phyloP scores from a whole-genome alignment of 2,888 invertebrate genomes.

The Synergus itoensis region DNA sequence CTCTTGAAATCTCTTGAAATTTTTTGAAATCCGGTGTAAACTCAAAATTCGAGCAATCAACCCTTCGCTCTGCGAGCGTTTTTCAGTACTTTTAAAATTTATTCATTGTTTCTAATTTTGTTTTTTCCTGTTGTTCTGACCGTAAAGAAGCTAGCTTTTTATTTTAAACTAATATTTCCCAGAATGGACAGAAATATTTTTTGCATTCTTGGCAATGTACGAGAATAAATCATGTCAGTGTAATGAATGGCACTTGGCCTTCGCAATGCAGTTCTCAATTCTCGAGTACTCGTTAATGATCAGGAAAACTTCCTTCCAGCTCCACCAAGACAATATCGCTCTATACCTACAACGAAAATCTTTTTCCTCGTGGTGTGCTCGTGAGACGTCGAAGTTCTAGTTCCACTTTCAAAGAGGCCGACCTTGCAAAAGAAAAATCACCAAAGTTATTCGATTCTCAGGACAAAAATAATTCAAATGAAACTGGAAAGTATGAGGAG shows the following conservation, averaged over 20 bases:
- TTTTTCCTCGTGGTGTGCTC: conserved; percentile 54
- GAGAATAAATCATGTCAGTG: neutral
- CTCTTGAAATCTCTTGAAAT: too few species aligned
- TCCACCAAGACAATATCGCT: conserved; percentile 61
- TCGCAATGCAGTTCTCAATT: neutral
- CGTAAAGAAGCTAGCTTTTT: neutral
- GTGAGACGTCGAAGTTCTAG: conserved; percentile 57
- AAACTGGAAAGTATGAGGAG: neutral
- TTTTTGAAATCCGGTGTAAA: too few species aligned
- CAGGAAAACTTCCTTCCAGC: conserved; percentile 47
- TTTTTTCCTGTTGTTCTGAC: neutral
- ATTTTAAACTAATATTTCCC: neutral
- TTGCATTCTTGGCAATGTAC: neutral
- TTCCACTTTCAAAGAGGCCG: conserved; percentile 47
- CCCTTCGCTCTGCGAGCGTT: too few species aligned
- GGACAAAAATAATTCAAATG: conserved; percentile 28
- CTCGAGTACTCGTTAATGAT: neutral
- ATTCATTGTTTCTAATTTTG: too few species aligned
- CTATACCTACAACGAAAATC: conserved; percentile 63
- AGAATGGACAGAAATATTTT: neutral
- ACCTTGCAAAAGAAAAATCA: conserved; percentile 11
- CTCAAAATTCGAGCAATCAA: too few species aligned
- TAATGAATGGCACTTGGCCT: neutral
- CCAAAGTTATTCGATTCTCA: conserved; percentile 47
- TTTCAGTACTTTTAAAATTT: too few species aligned